A percentile compares a stretch with the other conserved stretches of the same genome.
These are phyloP conservation scores for Actinia tenebrosa DNA, from an alignment of 64 coral and sea anemone genomes.

Conservation along the genomic window DNA sequence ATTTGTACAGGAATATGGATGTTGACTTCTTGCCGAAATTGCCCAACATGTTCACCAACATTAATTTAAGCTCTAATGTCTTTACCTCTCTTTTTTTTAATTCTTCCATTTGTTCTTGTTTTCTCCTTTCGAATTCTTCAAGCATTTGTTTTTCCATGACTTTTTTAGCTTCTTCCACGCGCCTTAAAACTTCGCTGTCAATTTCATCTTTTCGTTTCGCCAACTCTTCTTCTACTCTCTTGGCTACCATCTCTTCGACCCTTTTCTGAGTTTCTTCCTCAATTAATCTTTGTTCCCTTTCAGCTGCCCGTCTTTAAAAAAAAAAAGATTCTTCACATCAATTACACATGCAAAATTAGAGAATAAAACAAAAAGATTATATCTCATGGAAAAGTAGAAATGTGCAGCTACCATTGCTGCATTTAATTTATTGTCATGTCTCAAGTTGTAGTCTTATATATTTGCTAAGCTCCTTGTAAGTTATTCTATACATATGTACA, in stretches of 20 bases:
- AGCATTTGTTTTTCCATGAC: conserved; percentile 95
- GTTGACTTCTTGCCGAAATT: background rate
- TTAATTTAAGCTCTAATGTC: background rate
- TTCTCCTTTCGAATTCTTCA: conserved; percentile 95
- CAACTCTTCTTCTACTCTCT: conserved; percentile 93
- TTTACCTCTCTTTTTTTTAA: conserved; percentile 80
- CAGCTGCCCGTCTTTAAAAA: conserved; percentile 76
- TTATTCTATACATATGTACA: too few species aligned
- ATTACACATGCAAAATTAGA: background rate
- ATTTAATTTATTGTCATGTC: too few species aligned
- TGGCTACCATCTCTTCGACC: conserved; percentile 93
- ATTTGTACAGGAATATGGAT: background rate
- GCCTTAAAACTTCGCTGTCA: conserved; percentile 80
- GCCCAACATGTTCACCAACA: background rate
- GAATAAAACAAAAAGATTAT: too few species aligned
- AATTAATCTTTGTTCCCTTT: conserved; percentile 92
- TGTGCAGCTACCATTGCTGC: too few species aligned
- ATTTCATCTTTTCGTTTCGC: conserved; percentile 97
- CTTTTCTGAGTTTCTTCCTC: conserved; percentile 93
- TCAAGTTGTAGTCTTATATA: too few species aligned
- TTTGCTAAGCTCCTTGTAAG: too few species aligned
- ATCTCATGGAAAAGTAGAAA: too few species aligned
- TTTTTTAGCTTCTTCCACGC: conserved; percentile 94
- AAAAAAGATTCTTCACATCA: background rate
- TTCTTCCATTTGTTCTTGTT: conserved; percentile 78